Conservation (phyloP, 2,888 invertebrate species). For the Drosophila meridiana region DNA sequence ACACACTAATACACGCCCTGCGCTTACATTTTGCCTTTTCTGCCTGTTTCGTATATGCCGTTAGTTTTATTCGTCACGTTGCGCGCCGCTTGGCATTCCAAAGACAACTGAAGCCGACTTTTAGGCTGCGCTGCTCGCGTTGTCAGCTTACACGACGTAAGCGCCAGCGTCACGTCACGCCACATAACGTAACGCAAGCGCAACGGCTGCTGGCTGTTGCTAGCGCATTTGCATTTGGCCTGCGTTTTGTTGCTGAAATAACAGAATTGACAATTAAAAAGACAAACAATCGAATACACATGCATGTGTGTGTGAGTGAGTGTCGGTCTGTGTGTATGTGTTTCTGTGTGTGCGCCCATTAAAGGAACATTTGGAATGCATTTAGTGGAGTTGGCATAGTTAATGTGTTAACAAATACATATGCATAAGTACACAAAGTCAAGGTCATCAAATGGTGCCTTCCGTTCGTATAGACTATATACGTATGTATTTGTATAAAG, state of each 20-base stretch:
- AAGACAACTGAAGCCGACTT: constrained; percentile 73
- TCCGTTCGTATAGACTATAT: not conserved
- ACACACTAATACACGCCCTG: constrained; percentile 11
- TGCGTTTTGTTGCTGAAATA: constrained; percentile 28
- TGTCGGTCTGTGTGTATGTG: not conserved
- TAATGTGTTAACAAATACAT: constrained; percentile 36
- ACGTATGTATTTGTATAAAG: not conserved
- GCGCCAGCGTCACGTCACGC: constrained; percentile 14
- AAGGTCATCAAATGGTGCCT: constrained; percentile 32
- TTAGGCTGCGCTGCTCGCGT: constrained; percentile 67
- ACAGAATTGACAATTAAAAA: constrained; percentile 66
- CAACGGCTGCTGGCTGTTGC: constrained; percentile 24
- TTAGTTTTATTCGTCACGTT: constrained; percentile 36
- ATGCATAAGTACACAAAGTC: constrained; percentile 37
- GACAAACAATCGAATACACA: constrained; percentile 36
- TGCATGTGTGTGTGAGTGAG: not conserved
- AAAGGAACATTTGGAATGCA: constrained; percentile 44
- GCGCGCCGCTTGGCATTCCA: constrained; percentile 52
- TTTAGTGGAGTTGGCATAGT: constrained; percentile 32
- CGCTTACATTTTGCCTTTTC: constrained; percentile 59
- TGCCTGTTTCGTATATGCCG: constrained; percentile 24
- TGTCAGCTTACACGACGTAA: constrained; percentile 24
- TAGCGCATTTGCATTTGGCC: constrained; percentile 41
- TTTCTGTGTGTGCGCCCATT: constrained; percentile 10
- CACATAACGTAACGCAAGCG: constrained; percentile 26